Base-by-base conservation (phyloP, 37 sponge, comb jelly and placozoan species). In the Crambe crambe region DNA sequence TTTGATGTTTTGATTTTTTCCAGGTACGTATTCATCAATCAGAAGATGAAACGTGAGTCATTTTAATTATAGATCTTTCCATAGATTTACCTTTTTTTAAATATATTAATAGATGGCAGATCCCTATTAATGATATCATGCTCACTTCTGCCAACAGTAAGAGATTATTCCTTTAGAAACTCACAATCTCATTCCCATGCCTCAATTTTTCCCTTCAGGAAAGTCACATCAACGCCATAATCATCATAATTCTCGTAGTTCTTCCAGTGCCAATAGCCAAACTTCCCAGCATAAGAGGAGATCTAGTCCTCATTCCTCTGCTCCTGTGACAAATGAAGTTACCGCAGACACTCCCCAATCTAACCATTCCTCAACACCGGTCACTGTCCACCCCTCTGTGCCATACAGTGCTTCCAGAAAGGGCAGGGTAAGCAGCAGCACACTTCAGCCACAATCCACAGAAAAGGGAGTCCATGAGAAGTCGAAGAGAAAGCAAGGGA, bases 41-140 rank as follows among this genome's bases (percentile, higher is more conserved):
- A 15, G 51, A 47, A 47, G 25, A 20, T 62, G 63, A 62, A 62
- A 8, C 12, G 63, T 62, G 15, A 62, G 63, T 62, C 6, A 8
- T 18, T 27, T 47, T 12, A 15, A 47, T 47, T 47, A n/a, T n/a
- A n/a, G n/a, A n/a, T n/a, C n/a, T n/a, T n/a, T n/a, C n/a, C n/a
- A n/a, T n/a, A n/a, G n/a, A n/a, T 47, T 47, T 12, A 47, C 51
- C 51, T 47, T 38, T 20, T 17, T 21, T n/a, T 21, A 40, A 42
- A 3, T 72, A 21, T 42, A 34, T 43, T n/a, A 4, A 12, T 35
- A 76, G 76, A 59, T 76, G 76, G 76, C 61, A 76, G 26, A 59
- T 76, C 1, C 76, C 76, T 15, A 23, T 15, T 37, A 76, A 76
- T 20, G 76, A 76, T 23, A 76, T 76, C 22, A 76, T 62, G 34